Evolutionary conservation across 1,140 invertebrate genomes (phyloP).

Genomic region (Zaprionus inermis): DNA sequence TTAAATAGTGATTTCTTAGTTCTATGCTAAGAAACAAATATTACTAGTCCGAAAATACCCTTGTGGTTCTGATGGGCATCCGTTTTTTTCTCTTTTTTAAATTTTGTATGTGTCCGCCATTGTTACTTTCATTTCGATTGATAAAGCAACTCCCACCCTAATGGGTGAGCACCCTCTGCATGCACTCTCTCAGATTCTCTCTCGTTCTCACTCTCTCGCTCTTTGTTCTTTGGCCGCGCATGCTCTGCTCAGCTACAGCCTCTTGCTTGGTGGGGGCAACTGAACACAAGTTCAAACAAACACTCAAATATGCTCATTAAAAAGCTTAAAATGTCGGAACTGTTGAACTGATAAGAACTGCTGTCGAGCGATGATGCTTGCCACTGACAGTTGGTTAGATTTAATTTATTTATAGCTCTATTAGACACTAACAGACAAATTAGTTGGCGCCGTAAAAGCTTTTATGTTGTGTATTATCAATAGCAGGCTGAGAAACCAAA

Average conservation of each 20-base stretch:
- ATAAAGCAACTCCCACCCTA: conserved; percentile 68
- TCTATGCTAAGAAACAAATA: background rate
- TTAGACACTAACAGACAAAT: conserved; percentile 53
- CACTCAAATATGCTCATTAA: conserved; percentile 15
- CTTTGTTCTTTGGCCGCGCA: conserved; percentile 24
- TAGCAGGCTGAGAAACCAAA: background rate
- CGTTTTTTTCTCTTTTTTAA: background rate
- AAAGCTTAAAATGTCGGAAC: conserved; percentile 8
- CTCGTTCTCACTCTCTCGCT: conserved; percentile 20
- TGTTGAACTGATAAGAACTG: conserved; percentile 41
- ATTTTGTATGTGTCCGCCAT: conserved; percentile 56
- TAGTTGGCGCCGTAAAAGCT: conserved; percentile 29
- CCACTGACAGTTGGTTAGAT: conserved; percentile 19
- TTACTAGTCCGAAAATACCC: background rate
- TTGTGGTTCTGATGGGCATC: background rate
- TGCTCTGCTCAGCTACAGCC: conserved; percentile 15
- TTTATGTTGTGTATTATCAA: conserved; percentile 24
- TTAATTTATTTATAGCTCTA: conserved; percentile 50
- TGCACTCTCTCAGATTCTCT: conserved; percentile 33
- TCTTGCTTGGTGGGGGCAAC: conserved; percentile 1
- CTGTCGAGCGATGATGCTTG: conserved; percentile 1
- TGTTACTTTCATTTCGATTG: conserved; percentile 63
- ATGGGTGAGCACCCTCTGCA: conserved; percentile 40
- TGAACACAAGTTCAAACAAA: conserved; percentile 6
- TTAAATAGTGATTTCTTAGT: background rate